Conservation (phyloP, 2,888 invertebrate genomes). For the Acleris literana region DNA sequence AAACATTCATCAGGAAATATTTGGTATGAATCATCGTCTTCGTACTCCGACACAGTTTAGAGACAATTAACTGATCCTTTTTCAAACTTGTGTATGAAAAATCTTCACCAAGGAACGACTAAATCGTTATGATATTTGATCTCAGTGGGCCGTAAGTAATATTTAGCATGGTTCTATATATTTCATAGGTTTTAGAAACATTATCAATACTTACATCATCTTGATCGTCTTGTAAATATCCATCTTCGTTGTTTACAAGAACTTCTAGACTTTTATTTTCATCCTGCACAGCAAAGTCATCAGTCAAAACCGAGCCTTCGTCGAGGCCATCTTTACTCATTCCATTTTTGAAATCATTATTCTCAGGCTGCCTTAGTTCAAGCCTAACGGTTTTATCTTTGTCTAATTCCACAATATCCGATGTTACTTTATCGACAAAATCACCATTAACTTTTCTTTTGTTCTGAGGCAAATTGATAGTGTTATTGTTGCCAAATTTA, state of each 20-base stretch:
- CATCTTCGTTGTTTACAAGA: conserved; percentile 26
- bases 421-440: conserved; percentile 43
- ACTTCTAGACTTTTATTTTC: conserved; percentile 28
- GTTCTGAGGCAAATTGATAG: conserved; percentile 51
- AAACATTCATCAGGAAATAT: too few species aligned
- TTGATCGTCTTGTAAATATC: conserved; percentile 24
- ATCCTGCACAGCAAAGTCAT: conserved; percentile 18
- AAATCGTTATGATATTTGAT: too few species aligned
- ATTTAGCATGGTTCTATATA: too few species aligned
- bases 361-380: conserved; percentile 58
- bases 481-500: conserved; percentile 58
- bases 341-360: conserved; percentile 35
- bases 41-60: too few species aligned
- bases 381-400: conserved; percentile 66
- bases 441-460: conserved; percentile 59
- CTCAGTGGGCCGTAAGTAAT: too few species aligned
- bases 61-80: too few species aligned
- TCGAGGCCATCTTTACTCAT: conserved; percentile 10
- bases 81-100: too few species aligned
- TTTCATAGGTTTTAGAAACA: too few species aligned
- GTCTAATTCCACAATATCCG: conserved; percentile 67
- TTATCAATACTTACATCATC: conserved; percentile 24
- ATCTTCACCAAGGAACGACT: too few species aligned
- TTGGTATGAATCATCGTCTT: too few species aligned
- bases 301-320: conserved; percentile 10